phyloP scores from a whole-genome alignment of 2,797 vertebrate species.

The Sebastiscus albofasciatus region DNA sequence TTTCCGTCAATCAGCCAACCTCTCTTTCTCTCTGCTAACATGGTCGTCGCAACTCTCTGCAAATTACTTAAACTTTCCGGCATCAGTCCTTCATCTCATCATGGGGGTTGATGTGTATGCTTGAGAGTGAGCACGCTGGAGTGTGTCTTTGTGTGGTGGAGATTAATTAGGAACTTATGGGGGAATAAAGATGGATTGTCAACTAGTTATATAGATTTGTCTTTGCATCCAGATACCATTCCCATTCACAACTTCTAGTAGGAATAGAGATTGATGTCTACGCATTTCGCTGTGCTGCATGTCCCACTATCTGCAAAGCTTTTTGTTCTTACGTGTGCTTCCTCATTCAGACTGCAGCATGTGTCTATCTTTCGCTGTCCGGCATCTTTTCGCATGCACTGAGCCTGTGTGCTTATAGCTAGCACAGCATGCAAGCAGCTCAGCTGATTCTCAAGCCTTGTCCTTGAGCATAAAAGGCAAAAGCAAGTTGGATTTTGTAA shows the following conservation, averaged over 20 bases:
- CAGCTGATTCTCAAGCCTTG: conserved; percentile 29
- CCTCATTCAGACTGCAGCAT: conserved; percentile 13
- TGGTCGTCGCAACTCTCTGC: not conserved
- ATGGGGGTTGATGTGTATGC: conserved; percentile 12
- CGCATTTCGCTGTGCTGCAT: conserved; percentile 17
- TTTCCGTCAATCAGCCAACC: conserved; percentile 7
- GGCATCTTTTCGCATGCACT: conserved; percentile 29
- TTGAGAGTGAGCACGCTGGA: conserved; percentile 13
- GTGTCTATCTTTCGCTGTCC: not conserved
- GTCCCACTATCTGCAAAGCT: not conserved
- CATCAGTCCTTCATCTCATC: conserved; percentile 25
- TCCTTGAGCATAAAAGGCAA: conserved; percentile 39
- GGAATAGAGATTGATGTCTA: not conserved
- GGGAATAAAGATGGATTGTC: not conserved
- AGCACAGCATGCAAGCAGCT: conserved; percentile 29
- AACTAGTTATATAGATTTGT: not conserved
- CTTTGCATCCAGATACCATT: conserved; percentile 9
- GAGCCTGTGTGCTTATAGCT: conserved; percentile 4
- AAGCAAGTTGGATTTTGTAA: conserved; percentile 65
- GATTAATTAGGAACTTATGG: not conserved
- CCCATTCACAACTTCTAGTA: not conserved
- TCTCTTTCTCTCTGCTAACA: conserved; percentile 39
- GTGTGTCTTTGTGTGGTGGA: conserved; percentile 9
- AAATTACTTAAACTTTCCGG: not conserved
- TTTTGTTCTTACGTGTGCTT: conserved; percentile 7